Percentiles rank a stretch among this genome's conserved stretches.
phyloP scores from a whole-genome alignment of 2,113 vertebrate genomes.

The Crypturellus undulatus region DNA sequence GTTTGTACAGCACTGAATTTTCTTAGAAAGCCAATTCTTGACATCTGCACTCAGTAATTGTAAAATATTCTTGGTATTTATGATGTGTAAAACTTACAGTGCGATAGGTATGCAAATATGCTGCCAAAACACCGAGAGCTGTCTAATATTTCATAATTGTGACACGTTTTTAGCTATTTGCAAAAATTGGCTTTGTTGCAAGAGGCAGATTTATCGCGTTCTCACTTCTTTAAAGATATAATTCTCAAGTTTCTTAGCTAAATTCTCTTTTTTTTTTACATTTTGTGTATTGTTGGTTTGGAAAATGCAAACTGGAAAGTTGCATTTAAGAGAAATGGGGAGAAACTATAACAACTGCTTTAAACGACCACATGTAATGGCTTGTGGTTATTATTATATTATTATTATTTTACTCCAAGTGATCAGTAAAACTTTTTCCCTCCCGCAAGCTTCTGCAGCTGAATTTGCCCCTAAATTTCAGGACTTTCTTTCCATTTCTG shows the following conservation, averaged over 20 bases:
- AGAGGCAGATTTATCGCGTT: neutral
- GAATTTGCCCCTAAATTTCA: neutral
- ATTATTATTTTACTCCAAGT: neutral
- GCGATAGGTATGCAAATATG: neutral
- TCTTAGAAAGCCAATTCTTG: neutral
- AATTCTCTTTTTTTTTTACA: neutral
- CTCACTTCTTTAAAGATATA: neutral
- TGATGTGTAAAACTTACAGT: neutral
- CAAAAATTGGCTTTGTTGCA: neutral
- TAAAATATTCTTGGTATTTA: neutral
- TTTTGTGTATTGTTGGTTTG: neutral
- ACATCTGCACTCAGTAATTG: rapidly evolving
- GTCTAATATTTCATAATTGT: too few species aligned
- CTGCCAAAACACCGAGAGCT: neutral
- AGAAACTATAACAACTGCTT: neutral
- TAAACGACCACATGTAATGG: too few species aligned
- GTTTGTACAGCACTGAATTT: neutral
- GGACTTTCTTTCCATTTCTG: rapidly evolving
- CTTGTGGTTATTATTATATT: too few species aligned
- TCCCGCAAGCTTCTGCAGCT: rapidly evolving
- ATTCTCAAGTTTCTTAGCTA: neutral
- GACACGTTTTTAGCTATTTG: neutral
- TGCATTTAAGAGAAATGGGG: neutral
- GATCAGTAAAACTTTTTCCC: neutral
- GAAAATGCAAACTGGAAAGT: neutral